Base-by-base conservation (phyloP, 35 echinoderm and acorn worm species). In the Amphiura filiformis region DNA sequence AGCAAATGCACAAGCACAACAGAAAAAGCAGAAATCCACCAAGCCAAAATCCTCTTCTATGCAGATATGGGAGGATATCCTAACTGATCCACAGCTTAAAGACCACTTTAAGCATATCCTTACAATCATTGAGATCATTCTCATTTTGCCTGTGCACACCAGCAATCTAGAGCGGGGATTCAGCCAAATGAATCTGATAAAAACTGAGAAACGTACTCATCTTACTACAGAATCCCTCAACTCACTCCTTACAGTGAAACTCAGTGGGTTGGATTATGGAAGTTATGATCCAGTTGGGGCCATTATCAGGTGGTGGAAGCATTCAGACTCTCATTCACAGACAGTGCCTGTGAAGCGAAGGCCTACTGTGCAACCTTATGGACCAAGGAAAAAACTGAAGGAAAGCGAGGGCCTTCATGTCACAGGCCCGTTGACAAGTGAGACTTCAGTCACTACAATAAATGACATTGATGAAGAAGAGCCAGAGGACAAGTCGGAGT, bases 81-180 rank as follows among this genome's bases (percentile, higher is more conserved):
- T n/a, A n/a, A n/a, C n/a, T n/a, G n/a, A n/a, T n/a, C n/a, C n/a
- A n/a, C n/a, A n/a, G n/a, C n/a, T n/a, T n/a, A n/a, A n/a, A n/a
- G n/a, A n/a, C n/a, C n/a, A n/a, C n/a, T n/a, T n/a, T n/a, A n/a
- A n/a, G n/a, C n/a, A n/a, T n/a, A n/a, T n/a, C n/a, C n/a, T n/a
- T n/a, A n/a, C n/a, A n/a, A n/a, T 82, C 80, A 82, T 41, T 22
- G 0, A 32, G 38, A 82, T 82, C n/a, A 39, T 82, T 42, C 39
- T 82, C 13, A 42, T 82, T 39, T 23, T 56, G 39, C 82, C 82
- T 40, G 82, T 84, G 0, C 82, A 84, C 36, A 84, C 82, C 7
- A 12, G 23, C 12, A 30, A 84, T 15, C 44, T 84, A 4, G 47
- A 84, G 41, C 0, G 82, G 15, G 47, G 82, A 84, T 84, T 83